phyloP scores from a whole-genome alignment of 2,888 invertebrate genomes.

The Chaitophorus viminalis region DNA sequence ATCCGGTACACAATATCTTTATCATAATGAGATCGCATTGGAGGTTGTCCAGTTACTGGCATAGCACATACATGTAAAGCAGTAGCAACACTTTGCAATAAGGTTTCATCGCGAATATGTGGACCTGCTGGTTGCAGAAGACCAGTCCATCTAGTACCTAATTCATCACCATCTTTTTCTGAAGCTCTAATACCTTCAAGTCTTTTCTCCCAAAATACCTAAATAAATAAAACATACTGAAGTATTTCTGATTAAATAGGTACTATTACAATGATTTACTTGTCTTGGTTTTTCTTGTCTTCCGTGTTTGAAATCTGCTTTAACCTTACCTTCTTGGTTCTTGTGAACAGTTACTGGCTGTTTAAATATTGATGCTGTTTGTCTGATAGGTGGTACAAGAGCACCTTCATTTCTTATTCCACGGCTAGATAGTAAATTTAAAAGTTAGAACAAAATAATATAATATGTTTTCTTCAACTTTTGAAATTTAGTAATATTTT shows the following conservation, averaged over 20 bases:
- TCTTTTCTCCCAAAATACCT: slow-evolving; percentile 81
- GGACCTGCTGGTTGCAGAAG: slow-evolving; percentile 85
- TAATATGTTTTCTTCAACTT: background rate
- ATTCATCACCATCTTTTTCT: slow-evolving; percentile 84
- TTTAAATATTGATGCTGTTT: slow-evolving; percentile 98
- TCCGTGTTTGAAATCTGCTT: slow-evolving; percentile 88
- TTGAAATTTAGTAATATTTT: no score
- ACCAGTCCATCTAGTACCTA: slow-evolving; percentile 86
- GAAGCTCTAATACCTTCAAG: slow-evolving; percentile 81
- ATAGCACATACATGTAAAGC: slow-evolving; percentile 89
- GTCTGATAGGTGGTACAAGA: slow-evolving; percentile 92
- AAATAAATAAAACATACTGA: slow-evolving; percentile 7
- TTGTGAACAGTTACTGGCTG: slow-evolving; percentile 97
- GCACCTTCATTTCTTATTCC: slow-evolving; percentile 88
- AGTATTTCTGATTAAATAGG: background rate
- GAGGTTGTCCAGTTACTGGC: slow-evolving; percentile 90
- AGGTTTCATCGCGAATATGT: slow-evolving; percentile 85
- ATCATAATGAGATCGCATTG: slow-evolving; percentile 81
- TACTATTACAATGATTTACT: slow-evolving; percentile 67
- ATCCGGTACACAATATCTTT: slow-evolving; percentile 95
- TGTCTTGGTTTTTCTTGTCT: slow-evolving; percentile 93
- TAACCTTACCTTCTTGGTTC: slow-evolving; percentile 90
- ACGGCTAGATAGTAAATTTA: slow-evolving; percentile 70
- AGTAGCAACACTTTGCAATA: slow-evolving; percentile 93
- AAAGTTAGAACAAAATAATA: background rate